Percentiles rank a stretch among this genome's conserved stretches.
phyloP scores from a whole-genome alignment of 1,140 invertebrate genomes.

The Drosophila ercepeae region DNA sequence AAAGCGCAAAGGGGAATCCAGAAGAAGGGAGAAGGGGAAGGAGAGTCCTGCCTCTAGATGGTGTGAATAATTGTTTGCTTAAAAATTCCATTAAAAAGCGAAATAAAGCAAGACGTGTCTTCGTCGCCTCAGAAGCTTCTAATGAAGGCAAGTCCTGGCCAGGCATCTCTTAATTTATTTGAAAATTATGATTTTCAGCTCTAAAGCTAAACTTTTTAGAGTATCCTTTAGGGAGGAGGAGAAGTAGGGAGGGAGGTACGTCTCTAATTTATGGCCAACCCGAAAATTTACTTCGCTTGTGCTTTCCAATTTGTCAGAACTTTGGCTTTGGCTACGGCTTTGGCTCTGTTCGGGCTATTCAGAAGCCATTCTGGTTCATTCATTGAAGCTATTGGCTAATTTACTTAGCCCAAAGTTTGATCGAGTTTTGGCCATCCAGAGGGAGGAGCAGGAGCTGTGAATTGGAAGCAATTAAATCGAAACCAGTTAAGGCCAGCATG shows the following conservation, averaged over 20 bases:
- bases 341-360: no score
- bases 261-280: constrained; percentile 18
- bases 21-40: not conserved
- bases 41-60: constrained; percentile 5
- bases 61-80: constrained; percentile 56
- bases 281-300: not conserved
- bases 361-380: not conserved
- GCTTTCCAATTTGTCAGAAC: not conserved
- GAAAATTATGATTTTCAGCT: constrained; percentile 26
- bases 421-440: constrained; percentile 27
- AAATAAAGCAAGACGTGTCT: constrained; percentile 39
- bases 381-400: constrained; percentile 30
- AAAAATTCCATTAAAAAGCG: constrained; percentile 49
- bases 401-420: constrained; percentile 37
- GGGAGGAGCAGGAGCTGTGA: no score
- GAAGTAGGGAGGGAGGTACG: not conserved
- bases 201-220: not conserved
- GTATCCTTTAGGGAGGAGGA: constrained; percentile 9
- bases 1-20: not conserved
- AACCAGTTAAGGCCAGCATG: not conserved
- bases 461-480: constrained; percentile 30
- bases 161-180: constrained; percentile 14
- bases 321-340: constrained; percentile 19
- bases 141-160: constrained; percentile 8
- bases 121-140: not conserved